A percentile compares a stretch with the other conserved stretches of the same genome.
Evolutionary conservation across 2,888 invertebrate genomes (phyloP).

Genomic region (Furcula furcula): DNA sequence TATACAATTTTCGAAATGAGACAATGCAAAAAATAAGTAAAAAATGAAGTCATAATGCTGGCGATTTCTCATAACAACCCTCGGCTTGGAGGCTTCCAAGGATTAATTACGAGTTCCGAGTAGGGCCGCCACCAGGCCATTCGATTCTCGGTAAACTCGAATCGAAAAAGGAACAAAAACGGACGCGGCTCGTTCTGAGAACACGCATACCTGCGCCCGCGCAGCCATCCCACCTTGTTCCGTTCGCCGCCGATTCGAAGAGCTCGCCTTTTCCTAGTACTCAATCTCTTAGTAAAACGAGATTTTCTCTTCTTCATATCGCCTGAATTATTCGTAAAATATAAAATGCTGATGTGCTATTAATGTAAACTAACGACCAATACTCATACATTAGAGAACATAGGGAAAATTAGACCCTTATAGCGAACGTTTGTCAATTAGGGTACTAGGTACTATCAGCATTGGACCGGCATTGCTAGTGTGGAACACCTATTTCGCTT

Average conservation of each 20-base stretch:
- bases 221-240: slow-evolving; percentile 65
- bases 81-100: slow-evolving; percentile 77
- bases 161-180: slow-evolving; percentile 81
- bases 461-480: too few relatives aligned
- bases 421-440: neutral
- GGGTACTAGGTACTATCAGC: too few relatives aligned
- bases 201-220: slow-evolving; percentile 76
- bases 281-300: slow-evolving; percentile 32
- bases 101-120: slow-evolving; percentile 81
- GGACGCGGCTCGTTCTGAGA: slow-evolving; percentile 69
- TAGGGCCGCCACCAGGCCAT: slow-evolving; percentile 78
- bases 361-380: slow-evolving; percentile 13
- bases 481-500: too few relatives aligned
- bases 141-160: slow-evolving; percentile 77
- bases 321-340: slow-evolving; percentile 19
- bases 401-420: neutral
- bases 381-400: slow-evolving; percentile 12
- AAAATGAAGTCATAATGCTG: slow-evolving; percentile 62
- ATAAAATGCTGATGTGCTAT: slow-evolving; percentile 13
- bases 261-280: slow-evolving; percentile 65
- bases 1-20: slow-evolving; percentile 63
- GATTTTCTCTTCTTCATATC: slow-evolving; percentile 38
- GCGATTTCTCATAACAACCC: slow-evolving; percentile 78
- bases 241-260: slow-evolving; percentile 51
- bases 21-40: slow-evolving; percentile 67